Percentiles rank a stretch among this genome's conserved stretches.
These are phyloP conservation scores for Adineta ricciae DNA, from an alignment of 2,888 invertebrate species.

Conservation along the genomic window DNA sequence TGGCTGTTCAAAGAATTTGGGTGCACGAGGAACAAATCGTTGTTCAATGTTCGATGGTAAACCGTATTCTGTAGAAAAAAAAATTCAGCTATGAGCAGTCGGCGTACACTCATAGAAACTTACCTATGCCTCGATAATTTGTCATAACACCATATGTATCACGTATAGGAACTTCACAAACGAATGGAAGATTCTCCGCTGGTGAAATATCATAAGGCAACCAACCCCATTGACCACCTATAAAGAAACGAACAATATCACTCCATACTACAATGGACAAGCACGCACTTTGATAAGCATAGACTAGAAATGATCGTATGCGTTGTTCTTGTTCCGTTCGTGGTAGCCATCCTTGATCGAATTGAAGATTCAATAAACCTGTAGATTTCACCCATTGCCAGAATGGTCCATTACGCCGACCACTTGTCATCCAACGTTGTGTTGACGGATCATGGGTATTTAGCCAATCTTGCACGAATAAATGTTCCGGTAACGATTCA, in stretches of 20 bases:
- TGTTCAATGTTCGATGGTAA: conserved; percentile 31
- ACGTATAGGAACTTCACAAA: conserved; percentile 30
- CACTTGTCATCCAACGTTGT: conserved; percentile 32
- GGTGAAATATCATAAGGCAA: conserved; percentile 25
- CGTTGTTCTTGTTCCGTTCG: conserved; percentile 16
- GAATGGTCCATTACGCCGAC: conserved; percentile 21
- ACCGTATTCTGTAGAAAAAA: conserved; percentile 25
- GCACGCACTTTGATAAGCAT: conserved; percentile 25
- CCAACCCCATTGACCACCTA: conserved; percentile 33
- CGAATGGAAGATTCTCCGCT: conserved; percentile 22
- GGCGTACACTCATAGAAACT: background rate
- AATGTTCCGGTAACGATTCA: conserved; percentile 31
- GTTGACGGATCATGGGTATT: conserved; percentile 25
- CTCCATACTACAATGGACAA: background rate
- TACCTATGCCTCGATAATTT: conserved; percentile 31
- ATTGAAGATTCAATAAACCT: conserved; percentile 12
- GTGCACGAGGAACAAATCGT: conserved; percentile 32
- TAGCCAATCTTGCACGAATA: conserved; percentile 31
- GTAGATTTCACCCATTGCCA: conserved; percentile 30
- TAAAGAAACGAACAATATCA: background rate
- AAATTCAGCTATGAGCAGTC: background rate
- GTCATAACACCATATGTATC: conserved; percentile 26
- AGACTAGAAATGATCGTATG: conserved; percentile 26
- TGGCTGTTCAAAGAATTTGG: conserved; percentile 33
- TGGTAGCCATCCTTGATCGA: conserved; percentile 31